Base-by-base conservation (phyloP, 1,140 invertebrate species). In the Zaprionus taronus region DNA sequence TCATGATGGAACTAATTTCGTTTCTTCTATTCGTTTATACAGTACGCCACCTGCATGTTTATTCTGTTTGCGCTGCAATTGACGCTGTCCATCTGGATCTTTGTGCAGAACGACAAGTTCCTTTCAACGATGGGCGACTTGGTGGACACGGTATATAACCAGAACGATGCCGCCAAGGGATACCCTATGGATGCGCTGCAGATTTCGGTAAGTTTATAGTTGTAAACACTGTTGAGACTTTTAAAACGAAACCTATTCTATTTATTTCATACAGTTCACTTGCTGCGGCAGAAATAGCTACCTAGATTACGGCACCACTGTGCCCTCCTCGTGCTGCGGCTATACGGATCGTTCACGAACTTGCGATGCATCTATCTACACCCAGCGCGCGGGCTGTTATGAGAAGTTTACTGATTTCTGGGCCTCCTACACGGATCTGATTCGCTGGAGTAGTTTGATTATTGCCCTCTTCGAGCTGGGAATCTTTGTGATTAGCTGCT, bases 1-100 rank as follows among this genome's bases (percentile, higher is more conserved):
- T 11, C 9, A 11, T 4, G 17, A 47, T 53, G 5, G 69, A 55
- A 11, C 7, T 20, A 24, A 36, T 34, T 26, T 24, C 15, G 41
- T 49, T 22, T 36, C 14, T 7, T 57, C 24, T 41, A 7, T 31
- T 41, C 53, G 20, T 84, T 5, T 41, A 5, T n/a, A 15, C 15
- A 96, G 95, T 96, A 95, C 91, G 94, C 95, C 2, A 93, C 95
- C 67, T 94, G 95, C 81, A 92, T 96, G 77, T 93, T 96, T 41
- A 93, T 95, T 53, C 92, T 96, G 22, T 94, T 96, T 75, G 94
- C 95, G 9, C 87, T 95, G 49, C 95, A 96, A 94, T 93, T 96
- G 49, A 93, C 94, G 1, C 79, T 96, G 4, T 95, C 94, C 0
- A 93, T 95, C 4, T 94, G 94, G 58, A 91, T 94, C 28, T 95